Conservation (phyloP, 2,797 vertebrate genomes). For the Tamandua tetradactyla region DNA sequence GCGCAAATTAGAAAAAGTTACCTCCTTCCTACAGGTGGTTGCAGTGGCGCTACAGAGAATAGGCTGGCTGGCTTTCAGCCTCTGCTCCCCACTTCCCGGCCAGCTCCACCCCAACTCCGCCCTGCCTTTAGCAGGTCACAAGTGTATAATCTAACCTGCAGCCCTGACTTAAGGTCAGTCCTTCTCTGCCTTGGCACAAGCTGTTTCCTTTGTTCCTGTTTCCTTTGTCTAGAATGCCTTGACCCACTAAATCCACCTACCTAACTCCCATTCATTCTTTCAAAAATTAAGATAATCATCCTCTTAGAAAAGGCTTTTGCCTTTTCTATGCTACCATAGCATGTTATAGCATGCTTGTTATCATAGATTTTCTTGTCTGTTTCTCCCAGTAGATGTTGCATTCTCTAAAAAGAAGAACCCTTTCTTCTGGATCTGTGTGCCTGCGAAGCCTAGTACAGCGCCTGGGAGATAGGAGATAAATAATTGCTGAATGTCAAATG, state of each 20-base stretch:
- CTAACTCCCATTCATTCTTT: not conserved
- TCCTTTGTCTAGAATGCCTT: not conserved
- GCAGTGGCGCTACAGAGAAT: not conserved
- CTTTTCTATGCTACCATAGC: not conserved
- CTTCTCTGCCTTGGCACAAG: not conserved
- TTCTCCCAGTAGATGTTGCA: not conserved
- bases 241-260: not conserved
- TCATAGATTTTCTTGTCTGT: not conserved
- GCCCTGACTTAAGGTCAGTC: not conserved
- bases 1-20: not conserved
- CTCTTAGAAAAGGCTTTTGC: not conserved
- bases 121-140: not conserved
- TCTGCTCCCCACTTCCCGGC: not conserved
- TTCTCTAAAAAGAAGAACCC: not conserved
- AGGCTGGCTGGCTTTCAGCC: not conserved
- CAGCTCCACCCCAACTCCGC: not conserved
- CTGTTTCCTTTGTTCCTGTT: not conserved
- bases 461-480: not conserved
- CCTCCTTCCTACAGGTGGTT: not conserved
- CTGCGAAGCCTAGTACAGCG: not conserved
- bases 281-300: not conserved
- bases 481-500: not conserved
- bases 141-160: not conserved
- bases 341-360: not conserved
- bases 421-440: not conserved